Base-by-base conservation (phyloP, 1,140 invertebrate species). In the Solenopsis fugax region DNA sequence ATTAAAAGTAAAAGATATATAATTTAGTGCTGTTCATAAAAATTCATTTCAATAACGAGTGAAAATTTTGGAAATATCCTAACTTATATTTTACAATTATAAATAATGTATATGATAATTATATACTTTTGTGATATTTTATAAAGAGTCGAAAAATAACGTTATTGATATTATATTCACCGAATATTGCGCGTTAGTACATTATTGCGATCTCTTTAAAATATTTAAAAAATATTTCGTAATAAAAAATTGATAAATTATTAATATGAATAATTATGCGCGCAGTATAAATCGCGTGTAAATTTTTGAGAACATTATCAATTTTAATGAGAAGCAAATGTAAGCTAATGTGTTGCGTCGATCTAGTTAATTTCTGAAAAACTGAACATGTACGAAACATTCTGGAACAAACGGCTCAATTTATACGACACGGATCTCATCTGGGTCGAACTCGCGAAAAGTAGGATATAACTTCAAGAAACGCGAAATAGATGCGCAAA, bases 401-500 rank as follows among this genome's bases (percentile, higher is more conserved):
- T 34, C 29, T 65, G 10, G 48, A 54, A 67, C 16, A 67, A 80
- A 80, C 62, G 62, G 4, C 48, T 56, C 62, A 45, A 67, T 67
- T 65, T 24, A 67, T 34, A 10, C 45, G n/a, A 80, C 41, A 16
- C 45, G 29, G 9, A 67, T 41, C 9, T 67, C 62, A 80, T 80
- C 62, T 80, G 50, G 77, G 48, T 54, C 48, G 34, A 80, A 65
- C 60, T 52, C n/a, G 34, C 21, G 48, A 54, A 80, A 80, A 80
- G 62, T 54, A 80, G 62, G 48, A 13, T 56, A 56, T 80, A 80
- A 80, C 48, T 80, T 13, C 2, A 65, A 80, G 77, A 80, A 80
- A 80, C 77, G 62, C 77, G 48, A 80, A 69, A 80, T 80, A 80
- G 77, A 80, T 80, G 77, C 64, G 48, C 77, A 80, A 80, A 80